A percentile compares a stretch with the other conserved stretches of the same genome.
Evolutionary conservation across 2,888 invertebrate genomes (phyloP).

Genomic region (Acronicta aceris): DNA sequence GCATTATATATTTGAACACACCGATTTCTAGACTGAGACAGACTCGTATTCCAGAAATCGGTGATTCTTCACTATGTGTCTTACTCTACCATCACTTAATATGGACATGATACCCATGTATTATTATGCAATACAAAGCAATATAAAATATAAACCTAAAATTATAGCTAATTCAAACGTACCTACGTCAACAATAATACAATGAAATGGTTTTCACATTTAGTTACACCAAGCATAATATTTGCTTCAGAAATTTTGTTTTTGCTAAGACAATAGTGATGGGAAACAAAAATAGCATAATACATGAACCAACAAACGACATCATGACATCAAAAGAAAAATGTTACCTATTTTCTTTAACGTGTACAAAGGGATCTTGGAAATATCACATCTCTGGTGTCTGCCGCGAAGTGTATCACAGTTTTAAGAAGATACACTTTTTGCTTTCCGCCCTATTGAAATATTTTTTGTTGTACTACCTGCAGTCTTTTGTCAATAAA

Average conservation of each 20-base stretch:
- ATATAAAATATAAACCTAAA: too few relatives aligned
- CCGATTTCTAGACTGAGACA: too few relatives aligned
- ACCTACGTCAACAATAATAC: too few relatives aligned
- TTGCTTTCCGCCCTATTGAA: constrained; percentile 45
- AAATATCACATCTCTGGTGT: constrained; percentile 60
- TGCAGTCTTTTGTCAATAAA: constrained; percentile 34
- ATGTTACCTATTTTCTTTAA: constrained; percentile 60
- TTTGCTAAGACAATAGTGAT: constrained; percentile 44
- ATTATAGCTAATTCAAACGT: too few relatives aligned
- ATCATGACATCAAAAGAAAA: constrained; percentile 59
- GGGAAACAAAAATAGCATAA: constrained; percentile 48
- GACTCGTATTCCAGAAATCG: too few relatives aligned
- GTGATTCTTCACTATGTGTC: too few relatives aligned
- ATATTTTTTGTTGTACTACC: constrained; percentile 39
- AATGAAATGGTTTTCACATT: constrained; percentile 4
- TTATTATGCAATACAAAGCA: too few relatives aligned
- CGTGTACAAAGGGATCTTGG: constrained; percentile 59
- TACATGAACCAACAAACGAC: constrained; percentile 36
- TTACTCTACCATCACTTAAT: too few relatives aligned
- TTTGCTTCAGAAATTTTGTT: constrained; percentile 11
- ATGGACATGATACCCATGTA: too few relatives aligned
- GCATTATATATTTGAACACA: too few relatives aligned
- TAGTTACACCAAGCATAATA: constrained; percentile 4
- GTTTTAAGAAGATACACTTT: constrained; percentile 56
- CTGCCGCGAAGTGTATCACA: constrained; percentile 57